Evolutionary conservation across 1,140 invertebrate genomes (phyloP).

Genomic region (Zaprionus gabonicus): DNA sequence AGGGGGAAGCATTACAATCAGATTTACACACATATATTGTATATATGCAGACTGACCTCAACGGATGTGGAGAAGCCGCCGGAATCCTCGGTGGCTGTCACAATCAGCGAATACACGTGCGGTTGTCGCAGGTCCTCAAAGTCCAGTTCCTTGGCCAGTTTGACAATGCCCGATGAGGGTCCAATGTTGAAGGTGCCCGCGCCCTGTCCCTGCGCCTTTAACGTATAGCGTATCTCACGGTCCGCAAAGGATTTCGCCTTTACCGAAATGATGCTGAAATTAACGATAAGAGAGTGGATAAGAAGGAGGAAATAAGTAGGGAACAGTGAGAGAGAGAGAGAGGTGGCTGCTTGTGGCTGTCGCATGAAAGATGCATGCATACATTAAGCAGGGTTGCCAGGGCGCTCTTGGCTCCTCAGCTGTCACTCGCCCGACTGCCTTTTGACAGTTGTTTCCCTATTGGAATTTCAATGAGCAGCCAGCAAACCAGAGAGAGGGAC

Average conservation of each 20-base stretch:
- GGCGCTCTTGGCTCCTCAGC: constrained; percentile 20
- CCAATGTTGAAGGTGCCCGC: constrained; percentile 98
- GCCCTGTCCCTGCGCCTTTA: constrained; percentile 96
- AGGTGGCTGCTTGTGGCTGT: constrained; percentile 5
- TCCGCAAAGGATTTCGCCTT: constrained; percentile 98
- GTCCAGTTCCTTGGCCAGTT: constrained; percentile 96
- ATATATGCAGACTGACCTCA: constrained; percentile 87
- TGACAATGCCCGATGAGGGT: constrained; percentile 96
- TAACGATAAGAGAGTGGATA: constrained; percentile 17
- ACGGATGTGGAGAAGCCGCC: constrained; percentile 97
- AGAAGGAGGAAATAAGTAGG: constrained; percentile 8
- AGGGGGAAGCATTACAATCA: background rate
- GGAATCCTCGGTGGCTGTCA: constrained; percentile 97
- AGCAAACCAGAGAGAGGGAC: background rate
- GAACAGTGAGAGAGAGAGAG: constrained; percentile 6
- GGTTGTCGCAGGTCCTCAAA: constrained; percentile 97
- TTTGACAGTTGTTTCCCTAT: constrained; percentile 77
- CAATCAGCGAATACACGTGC: constrained; percentile 95
- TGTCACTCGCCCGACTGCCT: constrained; percentile 71
- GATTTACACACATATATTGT: background rate
- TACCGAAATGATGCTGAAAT: constrained; percentile 92
- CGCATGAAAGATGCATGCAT: constrained; percentile 66
- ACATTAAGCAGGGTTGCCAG: constrained; percentile 34
- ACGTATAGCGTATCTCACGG: constrained; percentile 96
- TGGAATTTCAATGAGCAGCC: constrained; percentile 75